Percentiles rank a stretch among this genome's conserved stretches.
phyloP scores from a whole-genome alignment of 23 tunicate species.

The Halocynthia roretzi region DNA sequence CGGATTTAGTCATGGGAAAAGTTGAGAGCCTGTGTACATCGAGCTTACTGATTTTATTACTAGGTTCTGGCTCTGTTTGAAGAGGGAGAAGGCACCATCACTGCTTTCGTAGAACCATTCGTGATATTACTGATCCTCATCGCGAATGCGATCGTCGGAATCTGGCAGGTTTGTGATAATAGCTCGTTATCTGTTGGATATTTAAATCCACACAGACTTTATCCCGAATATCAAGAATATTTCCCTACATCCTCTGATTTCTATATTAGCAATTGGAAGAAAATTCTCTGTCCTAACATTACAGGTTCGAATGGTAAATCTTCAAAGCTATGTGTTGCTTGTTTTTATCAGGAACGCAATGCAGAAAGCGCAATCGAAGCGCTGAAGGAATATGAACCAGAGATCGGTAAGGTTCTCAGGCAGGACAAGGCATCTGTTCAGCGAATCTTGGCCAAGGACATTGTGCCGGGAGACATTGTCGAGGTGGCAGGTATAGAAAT shows the following conservation, averaged over 20 bases:
- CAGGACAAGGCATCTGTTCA: slow-evolving; percentile 82
- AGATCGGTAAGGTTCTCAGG: slow-evolving; percentile 94
- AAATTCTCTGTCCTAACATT: background rate
- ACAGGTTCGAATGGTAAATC: background rate
- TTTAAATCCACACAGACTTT: background rate
- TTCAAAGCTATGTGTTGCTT: background rate
- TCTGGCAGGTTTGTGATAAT: slow-evolving; percentile 66
- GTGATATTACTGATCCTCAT: slow-evolving; percentile 90
- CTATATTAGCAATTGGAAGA: background rate
- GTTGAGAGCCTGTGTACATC: too few species aligned
- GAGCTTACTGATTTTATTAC: background rate
- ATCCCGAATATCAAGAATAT: too few species aligned
- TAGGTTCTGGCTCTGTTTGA: slow-evolving; percentile 87
- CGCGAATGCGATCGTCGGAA: slow-evolving; percentile 96
- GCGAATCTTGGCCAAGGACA: slow-evolving; percentile 73
- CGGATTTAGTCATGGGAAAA: too few species aligned
- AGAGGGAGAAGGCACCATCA: slow-evolving; percentile 92
- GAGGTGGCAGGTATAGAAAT: slow-evolving; percentile 66
- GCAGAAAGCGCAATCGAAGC: slow-evolving; percentile 99
- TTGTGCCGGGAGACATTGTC: slow-evolving; percentile 99
- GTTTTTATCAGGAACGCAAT: slow-evolving; percentile 63
- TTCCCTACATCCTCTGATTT: too few species aligned
- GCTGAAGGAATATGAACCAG: slow-evolving; percentile 98
- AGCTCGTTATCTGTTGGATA: too few species aligned
- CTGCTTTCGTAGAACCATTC: slow-evolving; percentile 99